Conservation (phyloP, 2,113 vertebrate genomes). For the Bubo scandiacus region DNA sequence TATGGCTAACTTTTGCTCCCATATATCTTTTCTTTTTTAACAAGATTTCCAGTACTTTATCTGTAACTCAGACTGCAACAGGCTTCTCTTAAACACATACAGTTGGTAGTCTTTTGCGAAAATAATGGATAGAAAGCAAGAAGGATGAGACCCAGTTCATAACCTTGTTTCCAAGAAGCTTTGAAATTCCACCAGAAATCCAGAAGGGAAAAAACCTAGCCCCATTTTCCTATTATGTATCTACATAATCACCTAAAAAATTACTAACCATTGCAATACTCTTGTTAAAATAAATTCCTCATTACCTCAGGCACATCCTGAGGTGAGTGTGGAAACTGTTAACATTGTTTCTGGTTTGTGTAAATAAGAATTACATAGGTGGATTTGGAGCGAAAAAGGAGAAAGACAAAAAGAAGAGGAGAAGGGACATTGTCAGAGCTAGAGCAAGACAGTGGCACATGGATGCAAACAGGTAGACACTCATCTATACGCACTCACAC, state of each 20-base stretch:
- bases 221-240: background rate
- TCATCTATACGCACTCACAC: background rate
- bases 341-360: background rate
- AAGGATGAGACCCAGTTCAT: background rate
- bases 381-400: background rate
- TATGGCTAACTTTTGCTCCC: background rate
- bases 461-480: background rate
- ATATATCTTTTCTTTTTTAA: background rate
- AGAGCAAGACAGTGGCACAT: background rate
- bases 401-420: background rate
- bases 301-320: background rate
- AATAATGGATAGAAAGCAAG: background rate
- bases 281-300: background rate
- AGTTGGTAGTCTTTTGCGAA: background rate
- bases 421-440: background rate
- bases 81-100: background rate
- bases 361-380: background rate
- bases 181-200: background rate
- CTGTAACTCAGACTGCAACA: background rate
- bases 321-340: background rate
- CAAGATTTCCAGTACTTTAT: background rate
- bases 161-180: background rate
- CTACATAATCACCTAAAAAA: background rate
- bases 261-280: background rate
- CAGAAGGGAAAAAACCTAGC: background rate